These are phyloP conservation scores for Ridgeia piscesae DNA, from an alignment of 1,140 invertebrate genomes.

Conservation along the genomic window DNA sequence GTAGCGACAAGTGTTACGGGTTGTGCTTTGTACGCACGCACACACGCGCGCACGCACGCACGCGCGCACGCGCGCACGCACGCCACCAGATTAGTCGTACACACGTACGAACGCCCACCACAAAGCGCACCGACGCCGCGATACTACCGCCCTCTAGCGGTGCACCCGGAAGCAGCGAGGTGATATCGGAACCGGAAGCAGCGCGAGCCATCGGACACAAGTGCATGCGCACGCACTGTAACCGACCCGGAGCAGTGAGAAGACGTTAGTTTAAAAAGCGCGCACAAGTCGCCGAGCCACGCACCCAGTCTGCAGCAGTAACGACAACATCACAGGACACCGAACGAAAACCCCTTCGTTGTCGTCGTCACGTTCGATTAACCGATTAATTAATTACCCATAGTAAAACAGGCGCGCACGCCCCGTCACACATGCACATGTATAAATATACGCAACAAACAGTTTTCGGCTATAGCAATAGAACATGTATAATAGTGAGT, in stretches of 20 bases:
- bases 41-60: no score
- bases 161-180: neutral
- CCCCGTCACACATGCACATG: neutral
- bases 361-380: neutral
- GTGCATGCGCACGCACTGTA: neutral
- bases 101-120: neutral
- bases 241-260: neutral
- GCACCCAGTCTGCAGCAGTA: no score
- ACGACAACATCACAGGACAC: neutral
- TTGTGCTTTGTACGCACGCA: neutral
- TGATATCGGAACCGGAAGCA: neutral
- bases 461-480: neutral
- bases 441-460: conserved; percentile 1
- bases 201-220: neutral
- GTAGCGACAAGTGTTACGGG: neutral
- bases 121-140: neutral
- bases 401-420: neutral
- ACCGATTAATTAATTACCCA: neutral
- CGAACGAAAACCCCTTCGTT: neutral
- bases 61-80: neutral
- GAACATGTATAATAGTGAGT: conserved; percentile 6
- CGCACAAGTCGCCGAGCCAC: no score
- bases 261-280: neutral
- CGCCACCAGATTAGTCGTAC: neutral
- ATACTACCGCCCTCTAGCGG: neutral